Evolutionary conservation across 2,888 invertebrate species (phyloP).

Genomic region (Oasisia sp.): DNA sequence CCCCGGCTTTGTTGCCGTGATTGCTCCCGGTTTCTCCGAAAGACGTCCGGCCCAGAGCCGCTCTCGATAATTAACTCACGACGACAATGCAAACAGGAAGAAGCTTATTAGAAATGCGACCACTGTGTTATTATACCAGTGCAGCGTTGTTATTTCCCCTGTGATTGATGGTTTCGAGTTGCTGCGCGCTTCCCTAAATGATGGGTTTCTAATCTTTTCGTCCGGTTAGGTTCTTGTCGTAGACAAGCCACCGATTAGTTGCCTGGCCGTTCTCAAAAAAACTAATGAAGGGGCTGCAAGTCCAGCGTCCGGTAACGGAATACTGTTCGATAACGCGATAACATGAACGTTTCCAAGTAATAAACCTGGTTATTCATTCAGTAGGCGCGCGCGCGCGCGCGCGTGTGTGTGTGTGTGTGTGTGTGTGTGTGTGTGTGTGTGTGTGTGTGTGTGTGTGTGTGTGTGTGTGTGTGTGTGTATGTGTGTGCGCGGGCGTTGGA

Average conservation of each 20-base stretch:
- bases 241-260: not conserved
- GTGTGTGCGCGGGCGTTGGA: no score
- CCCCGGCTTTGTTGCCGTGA: not conserved
- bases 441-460: no score
- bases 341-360: not conserved
- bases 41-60: not conserved
- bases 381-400: no score
- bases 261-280: not conserved
- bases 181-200: not conserved
- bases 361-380: not conserved
- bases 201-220: not conserved
- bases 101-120: not conserved
- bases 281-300: not conserved
- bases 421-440: no score
- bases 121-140: not conserved
- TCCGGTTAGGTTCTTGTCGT: not conserved
- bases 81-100: conserved; percentile 5
- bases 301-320: not conserved
- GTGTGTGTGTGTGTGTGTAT: no score
- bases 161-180: not conserved
- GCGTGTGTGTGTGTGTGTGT: no score
- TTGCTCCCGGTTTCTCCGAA: not conserved
- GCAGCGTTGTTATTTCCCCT: not conserved
- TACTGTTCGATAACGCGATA: not conserved
- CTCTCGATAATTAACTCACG: not conserved